Evolutionary conservation across 2,113 vertebrate species (phyloP), one percentile per base, ranked within the genome.

Genomic region (Chaetodon auriga): DNA sequence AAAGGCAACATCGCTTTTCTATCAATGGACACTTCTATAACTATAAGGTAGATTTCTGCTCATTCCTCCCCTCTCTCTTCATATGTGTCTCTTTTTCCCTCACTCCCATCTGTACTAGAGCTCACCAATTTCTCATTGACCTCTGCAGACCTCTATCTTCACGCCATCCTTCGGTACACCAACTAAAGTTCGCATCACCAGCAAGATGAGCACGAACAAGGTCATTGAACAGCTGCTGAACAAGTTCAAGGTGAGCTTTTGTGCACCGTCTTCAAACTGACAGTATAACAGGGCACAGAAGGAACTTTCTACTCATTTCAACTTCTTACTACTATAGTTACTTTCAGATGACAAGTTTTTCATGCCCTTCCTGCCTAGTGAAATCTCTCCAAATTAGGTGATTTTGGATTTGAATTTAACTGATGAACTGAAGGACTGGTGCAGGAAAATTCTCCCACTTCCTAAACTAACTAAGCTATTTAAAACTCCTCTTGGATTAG

Each of bases 11-110:
- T 66, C 95, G 97, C 62, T 97, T 97, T 74, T 99, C 97, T 0
- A 99, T 99, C 80, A 99, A 99, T 0, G 97, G 98, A 21, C 98
- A 99, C 81, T 97, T 97, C 87, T 99, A 99, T 78, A 96, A 99
- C 91, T 95, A 97, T 0, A 96, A 98, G 95, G 98, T 97, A 49
- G 78, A 19, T 78, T 45, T 65, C 19, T n/a, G 19, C 12, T 35
- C 10, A 11, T 11, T 3, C 13, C 16, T 14, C n/a, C 43, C 13
- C 10, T 36, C 2, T 4, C 1, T 60, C 43, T 45, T 53, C 19
- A 4, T 2, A 2, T 45, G 1, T 51, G 30, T 30, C 3, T 54
- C 3, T 14, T 30, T 46, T 11, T 13, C 7, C 21, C 14, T 48
- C 53, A n/a, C 53, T 60, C 10, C 18, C 25, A 11, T 38, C 61